A percentile compares a stretch with the other conserved stretches of the same genome.
phyloP scores from a whole-genome alignment of 1,140 invertebrate genomes.

The Carcinoscorpius rotundicauda region DNA sequence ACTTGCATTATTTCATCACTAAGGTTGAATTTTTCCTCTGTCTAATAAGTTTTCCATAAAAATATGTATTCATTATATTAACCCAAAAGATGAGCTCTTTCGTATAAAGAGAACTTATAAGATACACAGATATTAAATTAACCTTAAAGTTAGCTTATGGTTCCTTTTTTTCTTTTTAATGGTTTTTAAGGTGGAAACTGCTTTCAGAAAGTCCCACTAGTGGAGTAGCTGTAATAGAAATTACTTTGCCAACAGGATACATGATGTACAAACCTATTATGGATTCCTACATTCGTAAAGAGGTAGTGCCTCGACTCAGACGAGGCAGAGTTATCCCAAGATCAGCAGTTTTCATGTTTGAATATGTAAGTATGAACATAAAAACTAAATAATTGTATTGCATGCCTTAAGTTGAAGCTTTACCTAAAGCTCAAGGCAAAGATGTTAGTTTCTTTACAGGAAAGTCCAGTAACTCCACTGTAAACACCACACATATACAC shows the following conservation, averaged over 20 bases:
- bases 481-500: no score
- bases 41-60: no score
- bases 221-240: constrained; percentile 42
- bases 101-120: no score
- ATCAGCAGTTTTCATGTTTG: constrained; percentile 25
- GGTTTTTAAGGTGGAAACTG: constrained; percentile 29
- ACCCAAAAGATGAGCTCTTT: no score
- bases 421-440: no score
- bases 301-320: constrained; percentile 27
- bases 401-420: background rate
- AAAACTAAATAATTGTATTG: background rate
- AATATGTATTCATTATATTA: no score
- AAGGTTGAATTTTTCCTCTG: no score
- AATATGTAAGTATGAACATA: constrained; percentile 18
- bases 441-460: no score
- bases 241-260: constrained; percentile 46
- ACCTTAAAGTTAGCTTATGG: no score
- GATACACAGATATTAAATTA: no score
- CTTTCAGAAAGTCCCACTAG: constrained; percentile 27
- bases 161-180: background rate
- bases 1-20: no score
- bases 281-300: constrained; percentile 29
- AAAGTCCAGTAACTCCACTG: no score
- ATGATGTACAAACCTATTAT: constrained; percentile 43
- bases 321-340: constrained; percentile 18